Evolutionary conservation across 2,888 invertebrate genomes (phyloP), one percentile per base, ranked within the genome.

Genomic region (Diachrysia chrysitis): DNA sequence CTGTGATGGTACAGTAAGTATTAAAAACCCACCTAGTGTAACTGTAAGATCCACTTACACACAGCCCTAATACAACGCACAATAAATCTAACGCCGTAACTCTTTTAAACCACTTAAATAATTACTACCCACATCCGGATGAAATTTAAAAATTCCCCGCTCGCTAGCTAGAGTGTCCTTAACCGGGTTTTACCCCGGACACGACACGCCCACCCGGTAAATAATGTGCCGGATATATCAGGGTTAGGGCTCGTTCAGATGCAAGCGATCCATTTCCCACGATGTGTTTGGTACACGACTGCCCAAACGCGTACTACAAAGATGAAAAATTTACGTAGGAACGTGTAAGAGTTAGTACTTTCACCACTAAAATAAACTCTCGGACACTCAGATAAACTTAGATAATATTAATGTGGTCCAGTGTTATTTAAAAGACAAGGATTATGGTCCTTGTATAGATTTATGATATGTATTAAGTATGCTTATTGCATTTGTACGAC

Each of bases 91-190:
- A 57, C 10, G 19, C 48, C 58, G 64, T 71, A 56, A 64, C 63
- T 62, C 68, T 61, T 62, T 56, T 23, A 73, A 75, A 61, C 35
- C 74, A 69, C 73, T 70, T 76, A 64, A 66, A 66, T 76, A 66
- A 77, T 71, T 63, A 63, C 77, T 54, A 57, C 63, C 65, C 55
- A 48, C 42, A 60, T 65, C 61, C 60, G 78, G 63, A 23, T 58
- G 9, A 53, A 62, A 59, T 65, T 78, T 63, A 55, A 74, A 76
- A 48, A 46, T 25, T 60, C 59, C 17, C 60, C 32, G 16, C 51
- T 46, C 62, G 55, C 9, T 19, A n/a, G 58, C 14, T 66, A 9
- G 51, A 76, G 77, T 60, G 70, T 73, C 63, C 76, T 76, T 66
- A 66, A 32, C 78, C 68, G 66, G 77, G 29, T 71, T 71, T 63